Evolutionary conservation across 2,797 vertebrate genomes (phyloP).

Genomic region (Lophius americanus): DNA sequence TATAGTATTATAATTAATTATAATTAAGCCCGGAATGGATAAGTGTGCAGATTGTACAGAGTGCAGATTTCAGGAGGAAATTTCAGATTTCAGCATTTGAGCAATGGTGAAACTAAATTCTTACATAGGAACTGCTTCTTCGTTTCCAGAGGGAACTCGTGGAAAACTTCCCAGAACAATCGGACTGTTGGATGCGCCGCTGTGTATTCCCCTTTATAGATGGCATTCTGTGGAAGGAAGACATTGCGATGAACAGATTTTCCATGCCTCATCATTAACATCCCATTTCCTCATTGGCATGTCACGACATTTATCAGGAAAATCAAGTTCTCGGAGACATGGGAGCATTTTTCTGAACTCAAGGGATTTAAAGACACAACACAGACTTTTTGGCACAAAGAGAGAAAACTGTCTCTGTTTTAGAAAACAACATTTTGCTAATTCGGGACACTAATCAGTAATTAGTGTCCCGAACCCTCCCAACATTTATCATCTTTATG

Average conservation of each 20-base stretch:
- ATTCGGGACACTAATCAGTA: too few relatives aligned
- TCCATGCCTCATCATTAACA: neutral
- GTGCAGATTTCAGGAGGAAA: too few relatives aligned
- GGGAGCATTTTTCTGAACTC: neutral
- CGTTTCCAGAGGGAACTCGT: slow-evolving; percentile 94
- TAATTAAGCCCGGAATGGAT: too few relatives aligned
- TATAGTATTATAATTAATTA: too few relatives aligned
- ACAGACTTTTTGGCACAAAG: too few relatives aligned
- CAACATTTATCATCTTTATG: too few relatives aligned
- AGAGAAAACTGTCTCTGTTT: too few relatives aligned
- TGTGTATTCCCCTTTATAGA: slow-evolving; percentile 95
- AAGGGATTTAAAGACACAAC: too few relatives aligned
- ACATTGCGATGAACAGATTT: neutral
- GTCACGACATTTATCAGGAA: neutral
- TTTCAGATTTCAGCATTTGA: neutral
- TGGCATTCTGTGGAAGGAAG: slow-evolving; percentile 81
- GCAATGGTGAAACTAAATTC: slow-evolving; percentile 49
- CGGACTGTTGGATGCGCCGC: slow-evolving; percentile 91
- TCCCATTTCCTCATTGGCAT: slow-evolving; percentile 9
- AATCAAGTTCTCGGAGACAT: neutral
- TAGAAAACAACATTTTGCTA: too few relatives aligned
- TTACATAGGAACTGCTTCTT: slow-evolving; percentile 98
- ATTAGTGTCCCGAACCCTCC: too few relatives aligned
- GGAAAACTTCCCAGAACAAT: slow-evolving; percentile 98
- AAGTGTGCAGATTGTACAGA: too few relatives aligned